Evolutionary conservation across 2,113 vertebrate species (phyloP).

Genomic region (Catagonus wagneri): DNA sequence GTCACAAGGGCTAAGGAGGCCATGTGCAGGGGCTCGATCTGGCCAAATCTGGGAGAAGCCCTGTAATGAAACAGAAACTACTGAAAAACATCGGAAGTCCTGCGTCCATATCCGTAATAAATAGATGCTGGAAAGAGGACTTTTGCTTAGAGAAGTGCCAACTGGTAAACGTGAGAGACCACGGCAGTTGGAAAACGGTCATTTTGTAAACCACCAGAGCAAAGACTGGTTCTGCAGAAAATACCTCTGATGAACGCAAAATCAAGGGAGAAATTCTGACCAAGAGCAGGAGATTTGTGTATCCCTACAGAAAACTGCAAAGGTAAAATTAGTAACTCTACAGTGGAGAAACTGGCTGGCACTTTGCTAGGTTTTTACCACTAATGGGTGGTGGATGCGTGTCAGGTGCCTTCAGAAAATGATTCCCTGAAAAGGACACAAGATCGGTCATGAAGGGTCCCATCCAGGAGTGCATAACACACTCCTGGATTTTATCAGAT

Average conservation of each 20-base stretch:
- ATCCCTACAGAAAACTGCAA: neutral
- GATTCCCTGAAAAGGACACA: neutral
- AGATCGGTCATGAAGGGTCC: accelerated
- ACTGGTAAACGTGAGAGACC: too few relatives aligned
- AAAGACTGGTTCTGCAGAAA: neutral
- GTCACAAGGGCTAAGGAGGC: too few relatives aligned
- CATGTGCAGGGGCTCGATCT: too few relatives aligned
- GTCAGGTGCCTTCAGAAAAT: neutral
- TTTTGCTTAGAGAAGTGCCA: too few relatives aligned
- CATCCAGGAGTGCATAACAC: neutral
- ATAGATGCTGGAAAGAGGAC: too few relatives aligned
- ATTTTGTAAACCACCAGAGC: neutral
- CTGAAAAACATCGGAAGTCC: too few relatives aligned
- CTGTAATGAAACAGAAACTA: too few relatives aligned
- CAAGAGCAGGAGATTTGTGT: neutral
- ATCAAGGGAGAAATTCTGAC: neutral
- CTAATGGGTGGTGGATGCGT: neutral
- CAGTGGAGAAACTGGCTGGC: neutral
- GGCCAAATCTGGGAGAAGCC: too few relatives aligned
- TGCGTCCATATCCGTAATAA: too few relatives aligned
- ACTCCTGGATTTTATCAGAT: too few relatives aligned
- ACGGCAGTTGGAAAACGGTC: neutral
- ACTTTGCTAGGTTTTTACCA: neutral
- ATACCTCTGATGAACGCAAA: neutral
- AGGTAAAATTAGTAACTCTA: neutral